Base-by-base conservation (phyloP, 37 sponge, comb jelly and placozoan species). In the Crambe crambe region DNA sequence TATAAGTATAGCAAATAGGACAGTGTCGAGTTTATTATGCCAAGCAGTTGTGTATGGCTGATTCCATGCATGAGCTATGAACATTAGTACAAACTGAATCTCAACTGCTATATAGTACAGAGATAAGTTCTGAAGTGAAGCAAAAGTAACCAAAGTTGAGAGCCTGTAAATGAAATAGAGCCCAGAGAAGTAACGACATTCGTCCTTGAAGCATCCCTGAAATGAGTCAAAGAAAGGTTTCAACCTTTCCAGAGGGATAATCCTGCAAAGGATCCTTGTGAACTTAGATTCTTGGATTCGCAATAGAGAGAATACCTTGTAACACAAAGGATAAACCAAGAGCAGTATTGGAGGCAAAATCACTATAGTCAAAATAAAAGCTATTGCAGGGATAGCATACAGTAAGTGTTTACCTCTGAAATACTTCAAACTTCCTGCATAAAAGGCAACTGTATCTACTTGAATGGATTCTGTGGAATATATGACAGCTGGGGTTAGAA, bases 211-310 rank as follows among this genome's bases (percentile, higher is more conserved):
- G 54, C 54, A 20, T 47, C 54, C 54, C 54, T 72, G 73, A 72
- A 72, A 72, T 22, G 73, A 43, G 30, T 72, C 73, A 26, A 72
- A 34, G 27, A 72, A 72, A 43, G 73, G 70, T n/a, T n/a, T n/a
- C n/a, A n/a, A n/a, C n/a, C n/a, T n/a, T n/a, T n/a, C n/a, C n/a
- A n/a, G n/a, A n/a, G 70, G 73, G 47, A 43, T 43, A 12, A 72
- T 21, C 26, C 54, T 72, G 5, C 34, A 43, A 15, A 26, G 18
- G 20, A 3, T 44, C 3, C 17, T 27, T 3, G 58, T 38, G 30
- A 31, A 56, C 27, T 58, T 56, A 34, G 58, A 47, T 17, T 75
- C 75, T 23, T 18, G 59, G 6, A 17, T 30, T 17, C 21, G 20
- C 18, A 27, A 21, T 30, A 58, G 10, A n/a, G 73, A 5, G 37